Evolutionary conservation across 2,888 invertebrate species (phyloP).

Genomic region (Girardia tigrina): DNA sequence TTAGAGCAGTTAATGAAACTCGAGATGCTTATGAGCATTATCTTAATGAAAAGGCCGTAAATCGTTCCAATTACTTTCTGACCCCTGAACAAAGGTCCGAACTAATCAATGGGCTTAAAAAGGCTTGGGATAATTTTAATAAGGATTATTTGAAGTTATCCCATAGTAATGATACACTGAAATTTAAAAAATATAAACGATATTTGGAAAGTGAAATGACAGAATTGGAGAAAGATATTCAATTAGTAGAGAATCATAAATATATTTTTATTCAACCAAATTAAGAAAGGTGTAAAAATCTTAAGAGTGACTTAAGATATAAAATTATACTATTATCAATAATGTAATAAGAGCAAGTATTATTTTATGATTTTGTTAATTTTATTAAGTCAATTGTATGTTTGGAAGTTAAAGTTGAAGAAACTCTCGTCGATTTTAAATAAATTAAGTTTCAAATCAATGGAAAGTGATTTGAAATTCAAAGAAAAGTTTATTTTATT

Average conservation of each 20-base stretch:
- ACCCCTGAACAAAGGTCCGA: constrained; percentile 19
- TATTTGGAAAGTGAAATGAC: constrained; percentile 15
- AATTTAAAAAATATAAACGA: constrained; percentile 7
- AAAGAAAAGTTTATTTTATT: too few species aligned
- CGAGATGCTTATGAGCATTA: constrained; percentile 21
- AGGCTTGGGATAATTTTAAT: constrained; percentile 21
- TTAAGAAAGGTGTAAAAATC: too few species aligned
- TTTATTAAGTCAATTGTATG: too few species aligned
- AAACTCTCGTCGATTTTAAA: too few species aligned
- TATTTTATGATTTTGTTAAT: too few species aligned
- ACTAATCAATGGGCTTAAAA: background rate
- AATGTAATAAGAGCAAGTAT: too few species aligned
- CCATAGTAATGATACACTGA: constrained; percentile 24
- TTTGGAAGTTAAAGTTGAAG: too few species aligned
- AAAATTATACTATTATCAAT: too few species aligned
- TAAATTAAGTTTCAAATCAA: too few species aligned
- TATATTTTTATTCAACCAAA: background rate
- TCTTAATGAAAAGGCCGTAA: background rate
- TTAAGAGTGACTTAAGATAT: too few species aligned
- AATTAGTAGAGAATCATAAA: constrained; percentile 10
- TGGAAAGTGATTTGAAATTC: too few species aligned
- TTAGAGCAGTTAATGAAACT: constrained; percentile 7
- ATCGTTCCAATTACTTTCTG: constrained; percentile 15
- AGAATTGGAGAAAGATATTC: constrained; percentile 4
- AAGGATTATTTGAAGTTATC: constrained; percentile 26